Base-by-base conservation (phyloP, 2,797 vertebrate genomes). In the Onychomys leucogaster region DNA sequence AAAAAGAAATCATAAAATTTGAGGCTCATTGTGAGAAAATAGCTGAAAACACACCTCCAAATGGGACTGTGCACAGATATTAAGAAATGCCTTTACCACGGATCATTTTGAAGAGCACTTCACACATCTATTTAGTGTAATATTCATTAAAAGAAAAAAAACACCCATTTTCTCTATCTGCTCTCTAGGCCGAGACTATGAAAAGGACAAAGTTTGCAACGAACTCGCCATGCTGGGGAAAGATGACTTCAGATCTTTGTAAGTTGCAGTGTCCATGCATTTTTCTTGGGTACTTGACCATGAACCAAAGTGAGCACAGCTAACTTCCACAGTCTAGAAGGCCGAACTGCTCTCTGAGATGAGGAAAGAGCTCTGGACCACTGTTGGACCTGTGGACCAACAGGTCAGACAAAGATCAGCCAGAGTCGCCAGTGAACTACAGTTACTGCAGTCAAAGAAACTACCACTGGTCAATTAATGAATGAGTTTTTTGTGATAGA, bases 131-230 rank as follows among this genome's bases (percentile, higher is more conserved):
- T 41, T 46, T 10, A 80, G 69, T 27, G 8, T 55, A 59, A 43
- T 37, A 73, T 37, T 94, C 17, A 52, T 86, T 76, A 37, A 90
- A 81, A 95, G 32, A 17, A 17, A 80, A 93, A 17, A 80, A 13
- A 88, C 8, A 83, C 46, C 27, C 32, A 59, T 57, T 71, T 81
- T 97, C 59, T 97, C 63, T 93, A 96, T 87, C 94, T 97, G 49
- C 1, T 9, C 98, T 96, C 17, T 95, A 99, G 99, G 98, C 49
- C 98, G 90, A 97, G 96, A 98, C 77, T 99, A 99, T 95, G 96
- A 98, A 95, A 98, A 98, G 84, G 98, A 99, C 32, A 99, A 99
- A 91, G 97, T 99, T 37, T 99, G 99, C 96, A 97, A 98, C n/a
- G 98, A 99, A 67, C 97, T 98, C 75, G 52, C 78, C 41, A 21